These are phyloP conservation scores for Zosterops hypoxanthus DNA, from an alignment of 2,113 vertebrate genomes.

Conservation along the genomic window DNA sequence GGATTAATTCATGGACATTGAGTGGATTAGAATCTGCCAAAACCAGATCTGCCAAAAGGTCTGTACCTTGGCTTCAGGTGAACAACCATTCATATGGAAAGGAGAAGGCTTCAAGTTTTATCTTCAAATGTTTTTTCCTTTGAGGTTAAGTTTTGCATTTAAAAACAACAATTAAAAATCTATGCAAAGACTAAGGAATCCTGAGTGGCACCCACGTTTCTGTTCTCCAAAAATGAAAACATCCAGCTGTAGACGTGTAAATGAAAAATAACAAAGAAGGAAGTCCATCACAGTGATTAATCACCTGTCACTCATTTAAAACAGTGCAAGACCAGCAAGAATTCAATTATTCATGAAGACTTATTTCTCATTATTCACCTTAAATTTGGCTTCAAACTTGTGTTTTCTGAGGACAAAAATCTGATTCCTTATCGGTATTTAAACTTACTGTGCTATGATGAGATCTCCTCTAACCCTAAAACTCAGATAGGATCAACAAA, in stretches of 20 bases:
- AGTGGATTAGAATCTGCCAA: background rate
- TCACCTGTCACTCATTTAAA: background rate
- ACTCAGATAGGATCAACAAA: background rate
- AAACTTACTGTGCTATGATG: background rate
- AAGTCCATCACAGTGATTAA: background rate
- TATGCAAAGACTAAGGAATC: background rate
- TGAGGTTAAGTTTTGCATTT: background rate
- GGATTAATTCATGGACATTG: background rate
- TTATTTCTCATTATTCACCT: background rate
- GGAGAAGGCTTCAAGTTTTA: background rate
- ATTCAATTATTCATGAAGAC: background rate
- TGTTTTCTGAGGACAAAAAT: background rate
- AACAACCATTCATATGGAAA: background rate
- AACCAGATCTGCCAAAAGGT: background rate
- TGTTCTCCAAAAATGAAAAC: background rate
- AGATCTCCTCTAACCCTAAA: background rate
- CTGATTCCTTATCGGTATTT: background rate
- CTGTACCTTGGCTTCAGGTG: background rate
- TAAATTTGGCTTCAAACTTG: background rate
- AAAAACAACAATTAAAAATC: background rate
- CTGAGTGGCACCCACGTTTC: background rate
- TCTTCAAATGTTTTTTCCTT: background rate
- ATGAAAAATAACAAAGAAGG: background rate
- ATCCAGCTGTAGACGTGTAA: background rate
- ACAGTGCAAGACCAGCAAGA: background rate